Conservation (phyloP, 2,888 invertebrate species). For the Xanthia icteritia region DNA sequence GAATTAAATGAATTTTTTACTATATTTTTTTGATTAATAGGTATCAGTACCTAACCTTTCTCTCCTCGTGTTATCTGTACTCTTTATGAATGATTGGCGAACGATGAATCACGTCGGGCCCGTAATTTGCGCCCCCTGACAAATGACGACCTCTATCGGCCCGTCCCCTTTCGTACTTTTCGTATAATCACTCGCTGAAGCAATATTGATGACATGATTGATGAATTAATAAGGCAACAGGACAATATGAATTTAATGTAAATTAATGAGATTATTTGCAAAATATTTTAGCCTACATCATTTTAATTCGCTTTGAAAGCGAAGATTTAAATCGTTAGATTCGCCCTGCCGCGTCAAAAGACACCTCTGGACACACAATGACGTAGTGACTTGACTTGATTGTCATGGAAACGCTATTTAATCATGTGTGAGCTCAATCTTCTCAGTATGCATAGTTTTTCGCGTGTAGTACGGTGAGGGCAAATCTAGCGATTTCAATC, state of each 20-base stretch:
- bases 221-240: constrained; percentile 31
- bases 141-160: constrained; percentile 42
- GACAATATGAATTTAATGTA: constrained; percentile 1
- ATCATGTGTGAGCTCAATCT: neutral
- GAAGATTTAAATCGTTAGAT: neutral
- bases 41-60: constrained; percentile 10
- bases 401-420: neutral
- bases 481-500: neutral
- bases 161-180: constrained; percentile 19
- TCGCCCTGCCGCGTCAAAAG: neutral
- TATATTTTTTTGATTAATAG: constrained; percentile 30
- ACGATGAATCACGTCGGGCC: constrained; percentile 47
- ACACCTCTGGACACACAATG: neutral
- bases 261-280: neutral
- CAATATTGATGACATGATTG: constrained; percentile 47
- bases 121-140: constrained; percentile 52
- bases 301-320: neutral
- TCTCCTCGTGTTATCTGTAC: constrained; percentile 8
- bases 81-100: constrained; percentile 49
- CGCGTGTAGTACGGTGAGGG: too few species aligned
- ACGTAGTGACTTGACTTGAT: neutral
- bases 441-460: neutral
- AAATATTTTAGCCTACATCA: neutral
- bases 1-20: neutral
- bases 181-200: constrained; percentile 39